These are phyloP conservation scores for Eurytoma adleriae DNA, from an alignment of 2,888 invertebrate species.

Conservation along the genomic window DNA sequence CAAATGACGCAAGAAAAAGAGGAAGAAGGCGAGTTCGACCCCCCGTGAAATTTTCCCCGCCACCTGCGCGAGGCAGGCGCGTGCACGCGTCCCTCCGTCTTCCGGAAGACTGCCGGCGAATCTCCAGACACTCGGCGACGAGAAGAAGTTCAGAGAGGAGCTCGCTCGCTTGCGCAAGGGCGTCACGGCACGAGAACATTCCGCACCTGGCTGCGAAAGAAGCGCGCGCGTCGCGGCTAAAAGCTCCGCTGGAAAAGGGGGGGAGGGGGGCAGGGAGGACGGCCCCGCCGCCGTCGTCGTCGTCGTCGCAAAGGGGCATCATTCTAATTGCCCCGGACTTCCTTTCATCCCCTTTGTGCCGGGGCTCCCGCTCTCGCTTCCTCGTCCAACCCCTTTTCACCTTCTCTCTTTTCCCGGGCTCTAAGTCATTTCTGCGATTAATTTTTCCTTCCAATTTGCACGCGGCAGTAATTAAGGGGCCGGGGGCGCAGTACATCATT, in stretches of 20 bases:
- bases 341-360: slow-evolving; percentile 76
- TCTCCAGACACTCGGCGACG: neutral
- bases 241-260: slow-evolving; percentile 15
- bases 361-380: slow-evolving; percentile 72
- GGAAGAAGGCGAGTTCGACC: too few species aligned
- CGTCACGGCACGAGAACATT: slow-evolving; percentile 37
- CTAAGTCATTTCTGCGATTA: slow-evolving; percentile 77
- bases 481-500: slow-evolving; percentile 72
- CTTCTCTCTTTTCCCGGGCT: slow-evolving; percentile 60
- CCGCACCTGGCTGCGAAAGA: slow-evolving; percentile 39
- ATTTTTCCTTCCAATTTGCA: slow-evolving; percentile 77
- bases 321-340: slow-evolving; percentile 77
- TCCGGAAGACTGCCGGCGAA: slow-evolving; percentile 43
- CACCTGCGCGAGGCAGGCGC: too few species aligned
- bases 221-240: slow-evolving; percentile 21
- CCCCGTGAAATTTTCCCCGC: too few species aligned
- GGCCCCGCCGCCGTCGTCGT: slow-evolving; percentile 7
- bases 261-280: neutral
- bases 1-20: too few species aligned
- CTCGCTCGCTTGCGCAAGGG: slow-evolving; percentile 8
- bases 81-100: neutral
- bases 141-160: neutral
- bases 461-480: slow-evolving; percentile 76
- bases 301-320: slow-evolving; percentile 67
- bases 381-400: slow-evolving; percentile 64